These are phyloP conservation scores for Columba livia DNA, from an alignment of 2,113 vertebrate genomes.

Conservation along the genomic window DNA sequence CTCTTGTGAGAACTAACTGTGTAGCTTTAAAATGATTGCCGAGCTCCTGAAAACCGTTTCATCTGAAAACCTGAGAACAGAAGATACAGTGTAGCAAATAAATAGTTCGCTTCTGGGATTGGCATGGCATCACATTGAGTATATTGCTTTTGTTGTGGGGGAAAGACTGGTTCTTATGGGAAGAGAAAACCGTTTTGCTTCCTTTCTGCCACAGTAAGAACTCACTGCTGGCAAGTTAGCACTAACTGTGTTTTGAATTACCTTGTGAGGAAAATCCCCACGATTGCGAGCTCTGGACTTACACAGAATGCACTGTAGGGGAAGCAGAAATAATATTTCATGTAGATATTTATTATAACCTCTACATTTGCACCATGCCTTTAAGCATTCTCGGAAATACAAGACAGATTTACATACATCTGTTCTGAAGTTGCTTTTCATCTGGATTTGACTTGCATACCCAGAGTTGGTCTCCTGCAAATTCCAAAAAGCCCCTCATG, in stretches of 20 bases:
- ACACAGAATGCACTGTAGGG: neutral
- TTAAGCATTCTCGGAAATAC: constrained; percentile 31
- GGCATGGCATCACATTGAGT: neutral
- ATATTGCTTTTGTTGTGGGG: neutral
- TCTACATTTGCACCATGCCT: constrained; percentile 46
- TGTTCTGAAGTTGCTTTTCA: neutral
- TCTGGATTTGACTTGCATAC: neutral
- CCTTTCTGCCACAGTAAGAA: neutral
- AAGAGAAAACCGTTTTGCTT: neutral
- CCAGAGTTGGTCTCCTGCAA: neutral
- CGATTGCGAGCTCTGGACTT: neutral
- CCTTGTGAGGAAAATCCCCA: neutral
- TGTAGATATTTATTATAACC: neutral
- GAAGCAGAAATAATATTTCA: neutral
- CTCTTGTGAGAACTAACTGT: neutral
- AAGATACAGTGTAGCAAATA: neutral
- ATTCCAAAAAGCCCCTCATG: accelerated
- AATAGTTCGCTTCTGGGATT: neutral
- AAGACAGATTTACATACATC: neutral
- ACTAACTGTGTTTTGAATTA: constrained; percentile 34
- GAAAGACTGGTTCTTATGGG: neutral
- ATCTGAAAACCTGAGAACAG: neutral
- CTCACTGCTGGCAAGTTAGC: neutral
- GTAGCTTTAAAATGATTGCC: neutral
- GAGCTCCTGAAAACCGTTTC: neutral